Evolutionary conservation across 2,888 invertebrate genomes (phyloP).

Genomic region (Pyrocoelia pectoralis): DNA sequence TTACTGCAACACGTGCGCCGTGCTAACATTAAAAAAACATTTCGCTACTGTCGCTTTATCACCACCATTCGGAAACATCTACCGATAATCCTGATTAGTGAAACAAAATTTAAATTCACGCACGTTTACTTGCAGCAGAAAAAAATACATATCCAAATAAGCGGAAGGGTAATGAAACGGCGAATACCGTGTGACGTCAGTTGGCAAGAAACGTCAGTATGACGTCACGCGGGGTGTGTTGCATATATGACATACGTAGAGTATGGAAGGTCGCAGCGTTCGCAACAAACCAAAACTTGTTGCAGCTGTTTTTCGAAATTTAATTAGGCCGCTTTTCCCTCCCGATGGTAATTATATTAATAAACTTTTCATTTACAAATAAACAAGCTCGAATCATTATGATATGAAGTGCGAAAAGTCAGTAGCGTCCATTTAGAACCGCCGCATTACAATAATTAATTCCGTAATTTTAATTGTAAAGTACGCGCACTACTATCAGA

Average conservation of each 20-base stretch:
- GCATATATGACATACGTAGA: slow-evolving; percentile 42
- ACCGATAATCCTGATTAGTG: background rate
- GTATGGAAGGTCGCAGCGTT: slow-evolving; percentile 41
- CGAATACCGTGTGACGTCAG: slow-evolving; percentile 28
- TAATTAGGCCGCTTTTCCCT: slow-evolving; percentile 23
- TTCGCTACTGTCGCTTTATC: slow-evolving; percentile 19
- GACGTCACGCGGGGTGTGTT: slow-evolving; percentile 44
- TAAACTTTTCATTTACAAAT: background rate
- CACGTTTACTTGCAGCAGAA: background rate
- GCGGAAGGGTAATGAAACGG: background rate
- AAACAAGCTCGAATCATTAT: too few species aligned
- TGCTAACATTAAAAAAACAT: slow-evolving; percentile 32
- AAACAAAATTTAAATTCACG: background rate
- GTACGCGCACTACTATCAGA: too few species aligned
- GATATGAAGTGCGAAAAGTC: too few species aligned
- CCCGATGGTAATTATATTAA: too few species aligned
- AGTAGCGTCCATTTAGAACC: too few species aligned
- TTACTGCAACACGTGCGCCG: slow-evolving; percentile 41
- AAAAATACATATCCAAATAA: too few species aligned
- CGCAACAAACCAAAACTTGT: slow-evolving; percentile 31
- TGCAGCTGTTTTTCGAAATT: slow-evolving; percentile 32
- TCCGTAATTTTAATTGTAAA: background rate
- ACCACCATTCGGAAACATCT: background rate
- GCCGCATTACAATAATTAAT: too few species aligned
- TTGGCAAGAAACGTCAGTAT: slow-evolving; percentile 36